Conservation (phyloP, 2,113 vertebrate species). For the Tympanuchus pallidicinctus region DNA sequence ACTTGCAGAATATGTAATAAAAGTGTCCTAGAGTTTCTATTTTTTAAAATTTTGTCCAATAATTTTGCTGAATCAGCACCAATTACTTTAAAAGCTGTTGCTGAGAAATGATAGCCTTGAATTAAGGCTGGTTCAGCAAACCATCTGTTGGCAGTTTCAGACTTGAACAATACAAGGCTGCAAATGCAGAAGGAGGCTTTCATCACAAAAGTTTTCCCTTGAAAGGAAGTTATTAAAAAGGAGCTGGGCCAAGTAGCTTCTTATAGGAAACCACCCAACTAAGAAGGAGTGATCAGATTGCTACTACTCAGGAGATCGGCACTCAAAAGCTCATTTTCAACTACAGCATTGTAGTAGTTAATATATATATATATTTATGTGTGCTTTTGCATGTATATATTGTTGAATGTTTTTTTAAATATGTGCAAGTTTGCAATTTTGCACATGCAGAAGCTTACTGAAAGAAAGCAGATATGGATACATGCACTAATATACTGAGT, state of each 20-base stretch:
- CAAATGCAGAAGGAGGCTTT: conserved; percentile 42
- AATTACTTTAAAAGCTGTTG: conserved; percentile 2
- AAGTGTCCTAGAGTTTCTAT: not conserved
- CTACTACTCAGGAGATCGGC: not conserved
- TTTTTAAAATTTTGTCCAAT: conserved; percentile 5
- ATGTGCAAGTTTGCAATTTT: not conserved
- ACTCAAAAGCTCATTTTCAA: not conserved
- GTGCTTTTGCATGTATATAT: not conserved
- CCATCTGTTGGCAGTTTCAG: conserved; percentile 38
- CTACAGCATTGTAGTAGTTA: not conserved
- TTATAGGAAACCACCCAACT: not conserved
- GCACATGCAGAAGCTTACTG: rapidly evolving
- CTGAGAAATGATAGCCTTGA: conserved; percentile 22
- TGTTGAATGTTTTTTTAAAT: not conserved
- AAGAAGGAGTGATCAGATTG: not conserved
- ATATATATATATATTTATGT: not conserved
- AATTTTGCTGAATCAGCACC: conserved; percentile 51
- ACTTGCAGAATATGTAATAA: conserved; percentile 23
- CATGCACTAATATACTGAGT: not conserved
- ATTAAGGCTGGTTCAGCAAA: not conserved
- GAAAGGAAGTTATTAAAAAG: conserved; percentile 20
- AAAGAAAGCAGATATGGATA: not conserved
- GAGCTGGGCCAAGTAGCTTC: not conserved
- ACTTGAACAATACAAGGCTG: not conserved
- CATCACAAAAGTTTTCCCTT: conserved; percentile 10